Conservation (phyloP, 2,888 invertebrate species). For the Lamproptera curius region DNA sequence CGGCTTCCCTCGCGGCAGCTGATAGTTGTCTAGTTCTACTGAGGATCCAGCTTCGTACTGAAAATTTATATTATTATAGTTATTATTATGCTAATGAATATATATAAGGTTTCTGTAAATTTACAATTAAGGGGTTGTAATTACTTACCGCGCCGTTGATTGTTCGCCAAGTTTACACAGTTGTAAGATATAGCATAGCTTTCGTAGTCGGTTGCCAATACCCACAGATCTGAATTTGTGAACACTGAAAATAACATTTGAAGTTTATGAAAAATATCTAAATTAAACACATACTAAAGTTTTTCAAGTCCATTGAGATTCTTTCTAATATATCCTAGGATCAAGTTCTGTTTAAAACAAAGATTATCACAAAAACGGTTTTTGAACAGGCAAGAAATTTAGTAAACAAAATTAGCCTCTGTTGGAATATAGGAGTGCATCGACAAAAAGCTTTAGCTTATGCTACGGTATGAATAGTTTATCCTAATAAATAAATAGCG, state of each 20-base stretch:
- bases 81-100: neutral
- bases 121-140: neutral
- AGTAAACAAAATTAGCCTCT: no score
- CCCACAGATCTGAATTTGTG: constrained; percentile 50
- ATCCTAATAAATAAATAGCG: no score
- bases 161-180: constrained; percentile 68
- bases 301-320: no score
- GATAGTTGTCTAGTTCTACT: constrained; percentile 44
- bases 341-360: no score
- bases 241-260: constrained; percentile 32
- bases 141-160: constrained; percentile 63
- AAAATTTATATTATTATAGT: constrained; percentile 14
- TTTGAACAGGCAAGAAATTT: no score
- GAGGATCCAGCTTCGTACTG: constrained; percentile 65
- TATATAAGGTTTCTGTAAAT: neutral
- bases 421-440: no score
- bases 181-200: constrained; percentile 81
- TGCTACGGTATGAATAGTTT: no score
- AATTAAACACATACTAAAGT: no score
- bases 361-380: no score
- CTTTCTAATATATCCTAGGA: no score
- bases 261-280: no score
- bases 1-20: constrained; percentile 28
- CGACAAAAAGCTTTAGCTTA: no score
- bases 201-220: constrained; percentile 81